These are phyloP conservation scores for Microctenopoma stevenorrisi DNA, from an alignment of 2,797 vertebrate species.

Conservation along the genomic window DNA sequence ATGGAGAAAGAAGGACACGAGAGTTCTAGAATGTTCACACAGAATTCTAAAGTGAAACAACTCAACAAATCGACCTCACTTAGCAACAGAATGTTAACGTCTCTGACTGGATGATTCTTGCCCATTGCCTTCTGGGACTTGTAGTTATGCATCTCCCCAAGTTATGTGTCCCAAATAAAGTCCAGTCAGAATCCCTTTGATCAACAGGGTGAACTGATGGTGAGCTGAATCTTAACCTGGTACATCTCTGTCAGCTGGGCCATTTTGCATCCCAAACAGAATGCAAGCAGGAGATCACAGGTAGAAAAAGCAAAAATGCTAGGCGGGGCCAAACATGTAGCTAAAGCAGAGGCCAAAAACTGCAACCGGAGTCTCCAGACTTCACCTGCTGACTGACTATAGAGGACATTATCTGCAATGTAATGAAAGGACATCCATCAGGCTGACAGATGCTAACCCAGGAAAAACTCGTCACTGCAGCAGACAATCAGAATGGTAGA, in stretches of 20 bases:
- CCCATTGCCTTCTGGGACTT: constrained; percentile 14
- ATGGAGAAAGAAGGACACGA: background rate
- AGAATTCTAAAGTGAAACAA: background rate
- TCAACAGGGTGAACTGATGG: constrained; percentile 39
- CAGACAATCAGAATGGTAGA: background rate
- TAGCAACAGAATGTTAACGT: background rate
- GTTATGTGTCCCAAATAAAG: background rate
- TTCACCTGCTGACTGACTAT: constrained; percentile 6
- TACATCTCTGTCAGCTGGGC: background rate
- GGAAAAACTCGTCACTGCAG: constrained; percentile 30
- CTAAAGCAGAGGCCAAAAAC: constrained; percentile 31
- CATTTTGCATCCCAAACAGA: constrained; percentile 21
- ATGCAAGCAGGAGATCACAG: constrained; percentile 11
- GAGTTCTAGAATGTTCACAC: background rate
- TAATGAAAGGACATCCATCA: constrained; percentile 42
- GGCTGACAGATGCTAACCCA: constrained; percentile 10
- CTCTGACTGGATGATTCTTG: background rate
- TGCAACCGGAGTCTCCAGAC: background rate
- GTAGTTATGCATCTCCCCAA: background rate
- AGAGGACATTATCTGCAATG: background rate
- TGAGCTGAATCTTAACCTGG: constrained; percentile 39
- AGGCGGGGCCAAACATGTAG: background rate
- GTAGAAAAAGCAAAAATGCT: constrained; percentile 21
- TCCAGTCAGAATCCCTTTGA: too few species aligned
- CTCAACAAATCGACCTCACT: background rate